Percentiles rank a stretch among this genome's conserved stretches.
Evolutionary conservation across 2,797 vertebrate genomes (phyloP).

Genomic region (Aplochiton taeniatus): DNA sequence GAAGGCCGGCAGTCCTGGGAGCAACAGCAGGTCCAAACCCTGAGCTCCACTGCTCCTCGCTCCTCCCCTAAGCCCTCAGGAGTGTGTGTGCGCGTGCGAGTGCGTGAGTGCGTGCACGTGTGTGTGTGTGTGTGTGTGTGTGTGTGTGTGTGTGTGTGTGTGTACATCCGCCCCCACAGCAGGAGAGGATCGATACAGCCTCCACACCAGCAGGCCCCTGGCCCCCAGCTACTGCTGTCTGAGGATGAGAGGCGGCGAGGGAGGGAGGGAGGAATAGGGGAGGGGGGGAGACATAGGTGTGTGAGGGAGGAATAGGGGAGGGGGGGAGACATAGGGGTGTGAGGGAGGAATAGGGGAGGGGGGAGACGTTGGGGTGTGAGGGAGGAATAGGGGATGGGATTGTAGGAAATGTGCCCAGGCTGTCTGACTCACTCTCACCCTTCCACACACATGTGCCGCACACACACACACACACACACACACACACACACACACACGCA

Average conservation of each 20-base stretch:
- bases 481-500: slow-evolving; percentile 15
- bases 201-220: slow-evolving; percentile 64
- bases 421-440: slow-evolving; percentile 67
- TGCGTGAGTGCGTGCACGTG: slow-evolving; percentile 23
- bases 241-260: slow-evolving; percentile 56
- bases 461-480: slow-evolving; percentile 52
- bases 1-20: slow-evolving; percentile 43
- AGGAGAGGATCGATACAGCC: slow-evolving; percentile 69
- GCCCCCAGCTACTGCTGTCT: slow-evolving; percentile 68
- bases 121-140: slow-evolving; percentile 27
- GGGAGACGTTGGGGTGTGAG: too few species aligned
- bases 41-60: slow-evolving; percentile 31
- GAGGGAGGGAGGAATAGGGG: slow-evolving; percentile 11
- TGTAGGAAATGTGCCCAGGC: slow-evolving; percentile 52
- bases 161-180: slow-evolving; percentile 67
- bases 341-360: slow-evolving; percentile 20
- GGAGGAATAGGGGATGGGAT: too few species aligned
- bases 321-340: slow-evolving; percentile 13
- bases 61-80: slow-evolving; percentile 22
- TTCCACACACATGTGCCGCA: slow-evolving; percentile 39
- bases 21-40: slow-evolving; percentile 44
- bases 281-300: slow-evolving; percentile 24
- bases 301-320: slow-evolving; percentile 11
- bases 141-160: slow-evolving; percentile 28
- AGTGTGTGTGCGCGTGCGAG: slow-evolving; percentile 16